Evolutionary conservation across 2,113 vertebrate species (phyloP), one percentile per base, ranked within the genome.

Genomic region (Bostrychus sinensis): DNA sequence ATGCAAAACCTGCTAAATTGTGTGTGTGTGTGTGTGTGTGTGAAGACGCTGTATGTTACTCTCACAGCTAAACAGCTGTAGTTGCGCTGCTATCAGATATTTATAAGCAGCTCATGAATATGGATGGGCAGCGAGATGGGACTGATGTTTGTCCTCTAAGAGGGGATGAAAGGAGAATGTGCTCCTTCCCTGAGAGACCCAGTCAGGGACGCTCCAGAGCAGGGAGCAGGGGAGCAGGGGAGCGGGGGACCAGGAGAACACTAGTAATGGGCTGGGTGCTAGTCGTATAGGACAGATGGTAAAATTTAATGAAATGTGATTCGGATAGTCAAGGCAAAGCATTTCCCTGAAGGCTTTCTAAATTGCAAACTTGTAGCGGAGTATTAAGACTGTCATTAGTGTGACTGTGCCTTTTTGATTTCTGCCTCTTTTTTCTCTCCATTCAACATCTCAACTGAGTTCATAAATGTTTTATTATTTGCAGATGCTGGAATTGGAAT

Each of bases 101-200:
- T 93, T 92, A 93, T 91, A 92, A 92, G 90, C 85, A 63, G 38
- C 86, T 93, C 91, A 93, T 93, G 90, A 93, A 93, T 93, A 93
- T 93, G 91, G 89, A 92, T 90, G 86, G 71, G 58, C 69, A 62
- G 83, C 48, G 66, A 88, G 87, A 92, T 89, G 88, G 91, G 90
- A 91, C 89, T 92, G 92, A 92, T 92, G 91, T 93, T 93, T 92
- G 92, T 93, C 92, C 92, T 93, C 92, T 91, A 92, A 90, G 84
- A 92, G 88, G 78, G 90, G 90, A 92, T 92, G 91, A 92, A 93
- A 93, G 92, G 90, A 89, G 91, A 92, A 91, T 82, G 77, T 81
- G 84, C 84, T 90, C 84, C 75, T 81, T 91, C 88, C 88, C 88
- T 61, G 51, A 88, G 84, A 89, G 89, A 86, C 79, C 78, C 75